Base-by-base conservation (phyloP, 2,113 vertebrate species). In the Microtus ochrogaster region DNA sequence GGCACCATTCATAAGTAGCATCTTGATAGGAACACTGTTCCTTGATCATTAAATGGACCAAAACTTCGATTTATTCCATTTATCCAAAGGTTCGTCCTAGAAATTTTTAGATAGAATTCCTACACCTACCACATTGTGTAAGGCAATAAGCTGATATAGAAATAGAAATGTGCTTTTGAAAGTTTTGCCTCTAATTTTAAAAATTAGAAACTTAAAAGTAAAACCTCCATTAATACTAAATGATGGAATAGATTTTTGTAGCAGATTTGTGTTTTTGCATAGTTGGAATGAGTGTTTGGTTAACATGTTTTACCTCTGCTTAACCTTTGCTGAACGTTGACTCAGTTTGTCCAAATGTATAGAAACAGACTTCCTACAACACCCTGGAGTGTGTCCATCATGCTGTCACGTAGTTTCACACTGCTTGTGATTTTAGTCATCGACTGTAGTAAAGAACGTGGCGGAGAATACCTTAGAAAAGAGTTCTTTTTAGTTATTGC, bases 151-250 rank as follows among this genome's bases (percentile, higher is more conserved):
- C 16, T 87, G 52, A 63, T 76, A 72, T 11, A 7, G 77, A 81
- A 90, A 12, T 14, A 73, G 19, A 66, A 94, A 63, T 83, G 68
- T 11, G 22, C 76, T 88, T 87, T 90, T 94, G 19, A 90, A 74
- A 89, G 89, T 91, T 55, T 93, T 11, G 36, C 24, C 14, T 82
- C 16, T 95, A 58, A 84, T 81, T 76, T 95, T 95, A 89, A 44
- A 93, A 96, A 81, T 94, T 87, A 96, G 81, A 30, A 94, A 70
- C 11, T 90, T 94, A 79, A n/a, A 93, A 94, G 36, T 63, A 78
- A 74, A 82, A 89, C 49, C 36, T 33, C 55, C 12, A 30, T 94
- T 77, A 83, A 66, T 86, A 73, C 30, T 68, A 90, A 90, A 22
- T 89, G 33, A 7, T 58, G 17, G 36, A 70, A 81, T 76, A 19